Percentiles rank a stretch among this genome's conserved stretches.
Conservation (phyloP, 1,140 invertebrate genomes). For the Hydropsyche tenuis region DNA sequence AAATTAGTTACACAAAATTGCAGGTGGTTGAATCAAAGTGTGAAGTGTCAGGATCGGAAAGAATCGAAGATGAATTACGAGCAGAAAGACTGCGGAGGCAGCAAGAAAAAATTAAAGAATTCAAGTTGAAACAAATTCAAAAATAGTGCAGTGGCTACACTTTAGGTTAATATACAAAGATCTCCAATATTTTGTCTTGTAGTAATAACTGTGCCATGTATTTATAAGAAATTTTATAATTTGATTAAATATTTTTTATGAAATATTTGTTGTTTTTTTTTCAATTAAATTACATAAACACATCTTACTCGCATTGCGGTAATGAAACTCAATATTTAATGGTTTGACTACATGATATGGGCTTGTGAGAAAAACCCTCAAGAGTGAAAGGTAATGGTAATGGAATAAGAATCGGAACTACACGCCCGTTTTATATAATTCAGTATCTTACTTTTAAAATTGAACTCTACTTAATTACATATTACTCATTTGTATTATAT, state of each 20-base stretch:
- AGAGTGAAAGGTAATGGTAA: too few relatives aligned
- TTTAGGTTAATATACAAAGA: conserved; percentile 37
- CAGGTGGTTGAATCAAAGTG: conserved; percentile 32
- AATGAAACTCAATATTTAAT: too few relatives aligned
- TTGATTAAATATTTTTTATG: conserved; percentile 49
- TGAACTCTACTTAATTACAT: too few relatives aligned
- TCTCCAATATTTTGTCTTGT: conserved; percentile 32
- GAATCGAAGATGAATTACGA: conserved; percentile 54
- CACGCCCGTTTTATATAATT: too few relatives aligned
- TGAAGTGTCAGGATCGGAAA: conserved; percentile 6
- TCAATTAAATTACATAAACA: too few relatives aligned
- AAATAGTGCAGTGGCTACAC: not conserved
- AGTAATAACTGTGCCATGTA: conserved; percentile 44
- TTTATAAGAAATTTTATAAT: conserved; percentile 44
- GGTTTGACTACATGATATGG: too few relatives aligned
- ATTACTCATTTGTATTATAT: too few relatives aligned
- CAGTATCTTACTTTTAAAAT: too few relatives aligned
- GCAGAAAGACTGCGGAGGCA: conserved; percentile 59
- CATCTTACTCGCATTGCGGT: too few relatives aligned
- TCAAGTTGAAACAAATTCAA: conserved; percentile 53
- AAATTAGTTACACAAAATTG: conserved; percentile 43
- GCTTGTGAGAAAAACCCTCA: too few relatives aligned
- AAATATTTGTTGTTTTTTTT: conserved; percentile 25
- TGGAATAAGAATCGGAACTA: too few relatives aligned
- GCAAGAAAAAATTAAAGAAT: conserved; percentile 57